Evolutionary conservation across 2,888 invertebrate species (phyloP), one percentile per base, ranked within the genome.

Genomic region (Elysia crispata): DNA sequence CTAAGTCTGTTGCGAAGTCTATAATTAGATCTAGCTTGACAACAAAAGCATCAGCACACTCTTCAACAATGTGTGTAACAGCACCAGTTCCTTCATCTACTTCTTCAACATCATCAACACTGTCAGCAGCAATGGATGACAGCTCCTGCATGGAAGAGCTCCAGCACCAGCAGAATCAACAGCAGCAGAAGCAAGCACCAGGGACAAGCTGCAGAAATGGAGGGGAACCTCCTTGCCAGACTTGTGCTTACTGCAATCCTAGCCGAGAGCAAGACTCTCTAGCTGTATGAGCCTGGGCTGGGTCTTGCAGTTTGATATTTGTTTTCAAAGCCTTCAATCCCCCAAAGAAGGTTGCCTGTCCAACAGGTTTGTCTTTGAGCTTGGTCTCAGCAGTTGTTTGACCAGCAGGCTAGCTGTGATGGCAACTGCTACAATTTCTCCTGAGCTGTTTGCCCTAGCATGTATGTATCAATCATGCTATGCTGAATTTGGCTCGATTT

Each of bases 221-320:
- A 3, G 41, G 41, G 41, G 41, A 41, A 11, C 41, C 41, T 11
- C 41, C 41, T 3, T 41, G 81, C 54, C 80, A 83, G 28, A 79
- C 81, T 0, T 74, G 78, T 25, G 78, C 80, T 64, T 85, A 85
- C 77, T 79, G 83, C 66, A 85, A 84, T 28, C 75, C 83, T 50
- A 82, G 78, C 60, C 82, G 87, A 79, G 87, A 88, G 75, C 87
- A 88, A 33, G 87, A 87, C 80, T 84, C 86, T 54, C 84, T 87
- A 62, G 83, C 86, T 20, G 88, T 87, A 82, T 87, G 88, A 87
- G 3, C 41, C 41, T 41, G 41, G 5, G 41, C 41, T 41, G 41
- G n/a, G n/a, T 11, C 41, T 70, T 57, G 79, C 77, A 62, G 75
- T 81, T 23, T 60, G 30, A 66, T 25, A 54, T 78, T 64, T 79